Base-by-base conservation (phyloP, 2,113 vertebrate species). In the Bos indicus region DNA sequence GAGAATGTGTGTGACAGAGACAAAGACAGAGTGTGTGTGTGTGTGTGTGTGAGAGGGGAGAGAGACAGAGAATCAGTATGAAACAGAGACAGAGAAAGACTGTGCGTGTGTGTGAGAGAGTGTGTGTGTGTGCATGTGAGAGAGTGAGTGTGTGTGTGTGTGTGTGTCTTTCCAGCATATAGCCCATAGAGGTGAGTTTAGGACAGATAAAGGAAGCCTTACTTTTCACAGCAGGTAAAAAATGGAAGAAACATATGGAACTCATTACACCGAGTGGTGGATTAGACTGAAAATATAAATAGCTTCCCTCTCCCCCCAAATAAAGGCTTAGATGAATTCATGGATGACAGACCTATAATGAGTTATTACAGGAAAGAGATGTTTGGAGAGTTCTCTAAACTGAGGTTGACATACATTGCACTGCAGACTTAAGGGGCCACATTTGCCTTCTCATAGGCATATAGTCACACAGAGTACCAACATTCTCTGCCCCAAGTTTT, bases 191-290 rank as follows among this genome's bases (percentile, higher is more conserved):
- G 92, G 95, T 98, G 93, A 98, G 82, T 81, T 98, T 96, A 97
- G 97, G 96, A 98, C 95, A 98, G 94, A 96, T 94, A 96, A 88
- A 96, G 88, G 92, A 95, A 98, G 90, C 48, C 84, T 67, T 82
- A 57, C 67, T 97, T 97, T 86, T 96, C 97, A 95, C 96, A 97
- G 95, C 95, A 98, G 96, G 95, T 97, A 97, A 48, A 97, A 97
- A 98, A 94, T 97, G 96, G 82, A 96, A 84, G 91, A 97, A 95
- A 96, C 97, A 98, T 97, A 97, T 97, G 95, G 97, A 97, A 97
- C 94, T 97, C 94, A 95, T 97, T 97, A 93, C 51, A 94, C 92
- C 77, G 78, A 97, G 88, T 89, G 85, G 90, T 85, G 52, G 85
- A 86, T 97, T 98, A 93, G 77, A 94, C 95, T 86, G 64, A 95